These are phyloP conservation scores for Acanthis flammea DNA, from an alignment of 2,797 vertebrate species.

Conservation along the genomic window DNA sequence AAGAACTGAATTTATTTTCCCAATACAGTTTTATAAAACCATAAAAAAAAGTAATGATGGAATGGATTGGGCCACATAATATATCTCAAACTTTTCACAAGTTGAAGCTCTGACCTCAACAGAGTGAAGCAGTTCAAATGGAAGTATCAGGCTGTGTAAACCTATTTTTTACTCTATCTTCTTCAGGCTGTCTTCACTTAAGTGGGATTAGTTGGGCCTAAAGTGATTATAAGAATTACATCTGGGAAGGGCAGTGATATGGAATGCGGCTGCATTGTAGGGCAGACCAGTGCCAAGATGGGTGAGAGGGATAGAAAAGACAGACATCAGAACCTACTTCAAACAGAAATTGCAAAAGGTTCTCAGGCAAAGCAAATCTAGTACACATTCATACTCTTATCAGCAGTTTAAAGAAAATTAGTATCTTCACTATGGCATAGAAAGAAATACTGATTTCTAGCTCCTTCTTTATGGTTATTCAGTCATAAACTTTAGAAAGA, in stretches of 20 bases:
- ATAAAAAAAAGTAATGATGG: background rate
- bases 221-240: background rate
- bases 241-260: background rate
- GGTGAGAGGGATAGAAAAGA: background rate
- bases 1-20: background rate
- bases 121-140: background rate
- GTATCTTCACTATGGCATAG: background rate
- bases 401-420: background rate
- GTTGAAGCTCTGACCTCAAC: background rate
- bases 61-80: background rate
- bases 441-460: background rate
- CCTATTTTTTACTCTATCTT: background rate
- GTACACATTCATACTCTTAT: background rate
- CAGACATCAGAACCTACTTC: background rate
- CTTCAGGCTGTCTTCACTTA: background rate
- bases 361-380: background rate
- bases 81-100: background rate
- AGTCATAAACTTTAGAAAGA: background rate
- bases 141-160: background rate
- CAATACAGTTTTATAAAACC: background rate
- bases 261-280: background rate
- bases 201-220: background rate
- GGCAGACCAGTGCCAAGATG: background rate
- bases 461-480: background rate
- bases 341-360: background rate